Conservation (phyloP, 2,113 vertebrate species). For the Varanus komodoensis region DNA sequence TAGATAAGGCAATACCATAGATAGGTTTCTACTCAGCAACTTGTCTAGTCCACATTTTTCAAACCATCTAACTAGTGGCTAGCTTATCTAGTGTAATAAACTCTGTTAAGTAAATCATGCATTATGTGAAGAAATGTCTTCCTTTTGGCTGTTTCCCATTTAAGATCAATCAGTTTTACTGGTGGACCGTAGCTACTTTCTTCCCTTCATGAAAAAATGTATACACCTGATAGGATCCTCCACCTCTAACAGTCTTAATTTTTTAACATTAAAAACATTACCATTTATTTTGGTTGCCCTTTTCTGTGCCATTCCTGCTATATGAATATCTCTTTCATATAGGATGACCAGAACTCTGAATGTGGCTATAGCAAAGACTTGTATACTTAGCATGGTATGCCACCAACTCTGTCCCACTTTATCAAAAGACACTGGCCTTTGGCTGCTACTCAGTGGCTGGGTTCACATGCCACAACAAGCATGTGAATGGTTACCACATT, state of each 20-base stretch:
- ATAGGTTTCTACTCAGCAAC: background rate
- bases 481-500: no score
- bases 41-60: background rate
- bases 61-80: background rate
- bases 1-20: background rate
- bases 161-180: background rate
- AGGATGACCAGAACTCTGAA: background rate
- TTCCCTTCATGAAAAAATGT: background rate
- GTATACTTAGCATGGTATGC: background rate
- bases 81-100: background rate
- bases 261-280: background rate
- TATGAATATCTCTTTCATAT: background rate
- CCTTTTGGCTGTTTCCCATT: background rate
- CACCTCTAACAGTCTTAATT: background rate
- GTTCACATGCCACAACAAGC: no score
- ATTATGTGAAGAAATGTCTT: background rate
- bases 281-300: background rate
- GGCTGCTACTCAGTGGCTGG: background rate
- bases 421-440: background rate
- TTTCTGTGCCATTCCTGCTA: background rate
- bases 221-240: background rate
- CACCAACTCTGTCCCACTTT: background rate
- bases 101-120: background rate
- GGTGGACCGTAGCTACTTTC: background rate
- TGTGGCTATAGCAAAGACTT: background rate